Percentiles rank a stretch among this genome's conserved stretches.
phyloP scores from a whole-genome alignment of 2,113 vertebrate species.

The Thermophis baileyi region DNA sequence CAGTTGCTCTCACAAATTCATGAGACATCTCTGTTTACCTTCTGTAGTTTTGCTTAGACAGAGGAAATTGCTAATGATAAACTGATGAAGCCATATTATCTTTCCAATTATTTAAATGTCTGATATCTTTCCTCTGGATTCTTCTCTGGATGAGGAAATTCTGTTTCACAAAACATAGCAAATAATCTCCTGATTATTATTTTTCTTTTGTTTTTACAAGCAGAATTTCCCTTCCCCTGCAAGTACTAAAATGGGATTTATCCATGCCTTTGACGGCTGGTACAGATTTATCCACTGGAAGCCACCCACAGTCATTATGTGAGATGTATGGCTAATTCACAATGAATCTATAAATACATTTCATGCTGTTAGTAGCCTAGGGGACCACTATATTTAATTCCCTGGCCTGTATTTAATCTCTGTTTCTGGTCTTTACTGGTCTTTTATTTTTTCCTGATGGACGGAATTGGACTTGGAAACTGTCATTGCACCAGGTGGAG shows the following conservation, averaged over 20 bases:
- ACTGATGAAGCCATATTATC: not conserved
- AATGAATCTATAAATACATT: not conserved
- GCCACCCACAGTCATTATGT: not conserved
- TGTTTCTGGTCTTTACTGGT: not conserved
- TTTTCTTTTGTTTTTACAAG: not conserved
- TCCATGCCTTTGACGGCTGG: not conserved
- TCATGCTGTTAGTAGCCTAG: not conserved
- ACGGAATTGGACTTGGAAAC: not conserved
- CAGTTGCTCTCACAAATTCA: not conserved
- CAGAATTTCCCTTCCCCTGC: not conserved
- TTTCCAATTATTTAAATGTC: not conserved
- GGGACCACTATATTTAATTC: not conserved
- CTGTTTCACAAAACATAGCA: not conserved
- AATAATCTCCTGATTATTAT: not conserved
- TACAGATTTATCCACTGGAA: not conserved
- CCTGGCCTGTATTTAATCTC: not conserved
- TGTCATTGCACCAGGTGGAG: not conserved
- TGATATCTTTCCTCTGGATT: not conserved
- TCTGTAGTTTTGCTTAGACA: not conserved
- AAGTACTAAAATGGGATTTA: not conserved
- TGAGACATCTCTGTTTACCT: not conserved
- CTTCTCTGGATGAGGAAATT: not conserved
- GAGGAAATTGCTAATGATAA: not conserved
- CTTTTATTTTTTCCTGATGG: not conserved
- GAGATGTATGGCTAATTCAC: not conserved